These are phyloP conservation scores for Protonemura montana DNA, from an alignment of 2,888 invertebrate genomes.

Conservation along the genomic window DNA sequence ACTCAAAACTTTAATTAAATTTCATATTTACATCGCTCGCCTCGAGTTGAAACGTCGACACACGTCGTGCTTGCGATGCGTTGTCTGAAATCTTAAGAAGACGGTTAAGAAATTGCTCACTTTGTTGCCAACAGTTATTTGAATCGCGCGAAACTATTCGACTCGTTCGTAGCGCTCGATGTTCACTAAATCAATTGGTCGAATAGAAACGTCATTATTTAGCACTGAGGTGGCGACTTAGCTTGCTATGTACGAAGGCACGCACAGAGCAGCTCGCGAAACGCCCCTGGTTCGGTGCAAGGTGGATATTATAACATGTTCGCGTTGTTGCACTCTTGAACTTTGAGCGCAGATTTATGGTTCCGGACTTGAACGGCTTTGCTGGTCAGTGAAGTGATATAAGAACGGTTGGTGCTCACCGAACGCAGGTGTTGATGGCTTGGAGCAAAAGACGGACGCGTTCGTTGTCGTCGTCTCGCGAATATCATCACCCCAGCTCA, in stretches of 20 bases:
- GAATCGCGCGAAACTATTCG: background rate
- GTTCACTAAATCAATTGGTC: background rate
- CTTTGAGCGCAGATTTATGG: conserved; percentile 1
- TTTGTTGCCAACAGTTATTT: background rate
- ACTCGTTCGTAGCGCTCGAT: background rate
- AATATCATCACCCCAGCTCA: background rate
- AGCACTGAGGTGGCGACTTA: background rate
- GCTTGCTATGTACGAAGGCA: background rate
- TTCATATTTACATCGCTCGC: background rate
- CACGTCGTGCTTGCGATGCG: background rate
- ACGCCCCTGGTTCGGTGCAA: background rate
- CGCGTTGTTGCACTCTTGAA: background rate
- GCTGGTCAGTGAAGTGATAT: background rate
- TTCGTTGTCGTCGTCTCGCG: background rate
- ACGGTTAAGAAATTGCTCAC: background rate
- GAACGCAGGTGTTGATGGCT: background rate
- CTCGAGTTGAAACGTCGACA: background rate
- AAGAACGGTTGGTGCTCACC: background rate
- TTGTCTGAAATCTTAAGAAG: background rate
- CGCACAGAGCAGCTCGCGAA: background rate
- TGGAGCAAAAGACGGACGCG: background rate
- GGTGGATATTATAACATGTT: conserved; percentile 14
- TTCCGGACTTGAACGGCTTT: conserved; percentile 4
- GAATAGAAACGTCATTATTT: background rate
- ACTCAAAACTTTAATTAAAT: background rate